phyloP scores from a whole-genome alignment of 2,113 vertebrate species.

The Rana temporaria region DNA sequence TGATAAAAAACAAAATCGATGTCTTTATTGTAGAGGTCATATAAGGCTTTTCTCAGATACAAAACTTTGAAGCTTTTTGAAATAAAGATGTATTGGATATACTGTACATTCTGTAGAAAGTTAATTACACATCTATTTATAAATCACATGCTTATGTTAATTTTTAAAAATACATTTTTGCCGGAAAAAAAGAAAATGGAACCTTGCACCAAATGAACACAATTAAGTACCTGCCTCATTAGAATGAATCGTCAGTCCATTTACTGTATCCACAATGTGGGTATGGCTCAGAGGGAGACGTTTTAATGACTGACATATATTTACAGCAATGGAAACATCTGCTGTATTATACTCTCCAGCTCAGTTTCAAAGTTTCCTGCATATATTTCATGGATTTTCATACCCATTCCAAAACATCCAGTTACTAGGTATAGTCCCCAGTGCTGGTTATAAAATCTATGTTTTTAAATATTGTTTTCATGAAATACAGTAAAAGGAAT shows the following conservation, averaged over 20 bases:
- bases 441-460: too few relatives aligned
- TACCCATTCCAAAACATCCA: too few relatives aligned
- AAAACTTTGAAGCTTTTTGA: constrained; percentile 64
- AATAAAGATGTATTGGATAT: constrained; percentile 57
- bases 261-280: constrained; percentile 1
- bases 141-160: constrained; percentile 53
- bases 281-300: not conserved
- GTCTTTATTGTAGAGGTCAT: constrained; percentile 75
- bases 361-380: too few relatives aligned
- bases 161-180: constrained; percentile 39
- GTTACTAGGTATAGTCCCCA: too few relatives aligned
- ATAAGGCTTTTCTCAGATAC: constrained; percentile 69
- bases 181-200: constrained; percentile 31
- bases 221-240: constrained; percentile 54
- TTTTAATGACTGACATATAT: not conserved
- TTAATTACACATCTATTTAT: constrained; percentile 50
- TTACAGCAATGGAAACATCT: too few relatives aligned
- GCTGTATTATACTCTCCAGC: too few relatives aligned
- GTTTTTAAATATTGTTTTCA: too few relatives aligned
- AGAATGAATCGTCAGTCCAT: constrained; percentile 7
- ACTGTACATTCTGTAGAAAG: constrained; percentile 57
- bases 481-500: too few relatives aligned
- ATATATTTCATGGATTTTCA: too few relatives aligned
- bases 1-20: constrained; percentile 69
- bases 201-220: constrained; percentile 30